phyloP scores from a whole-genome alignment of 2,113 vertebrate species.

The Zapornia atra region DNA sequence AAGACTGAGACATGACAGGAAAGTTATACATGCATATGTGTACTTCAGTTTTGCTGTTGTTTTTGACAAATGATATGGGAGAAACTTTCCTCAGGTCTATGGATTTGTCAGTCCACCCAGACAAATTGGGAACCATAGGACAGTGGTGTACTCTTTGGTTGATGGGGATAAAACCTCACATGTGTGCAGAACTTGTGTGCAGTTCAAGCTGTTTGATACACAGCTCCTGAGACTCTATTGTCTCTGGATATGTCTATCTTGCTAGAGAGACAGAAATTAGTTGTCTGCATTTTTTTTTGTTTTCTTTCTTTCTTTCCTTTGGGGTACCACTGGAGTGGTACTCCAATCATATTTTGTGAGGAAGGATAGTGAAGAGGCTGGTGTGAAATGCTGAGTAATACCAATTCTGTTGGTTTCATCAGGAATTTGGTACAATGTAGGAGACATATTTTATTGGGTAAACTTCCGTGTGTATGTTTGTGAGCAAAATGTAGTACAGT shows the following conservation, averaged over 20 bases:
- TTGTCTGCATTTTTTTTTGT: background rate
- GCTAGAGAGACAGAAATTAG: background rate
- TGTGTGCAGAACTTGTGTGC: background rate
- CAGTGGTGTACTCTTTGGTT: background rate
- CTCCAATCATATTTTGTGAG: background rate
- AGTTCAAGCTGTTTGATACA: background rate
- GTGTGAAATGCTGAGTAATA: background rate
- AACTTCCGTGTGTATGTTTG: background rate
- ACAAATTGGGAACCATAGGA: background rate
- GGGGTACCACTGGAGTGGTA: background rate
- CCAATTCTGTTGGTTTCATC: background rate
- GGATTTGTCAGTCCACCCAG: background rate
- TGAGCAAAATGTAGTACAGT: background rate
- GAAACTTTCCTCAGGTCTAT: background rate
- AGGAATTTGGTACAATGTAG: background rate
- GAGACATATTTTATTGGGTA: background rate
- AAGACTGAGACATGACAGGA: background rate
- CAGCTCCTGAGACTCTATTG: background rate
- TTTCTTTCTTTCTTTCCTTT: background rate
- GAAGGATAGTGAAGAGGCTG: background rate
- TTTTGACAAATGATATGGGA: background rate
- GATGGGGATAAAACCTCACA: background rate
- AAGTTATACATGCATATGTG: background rate
- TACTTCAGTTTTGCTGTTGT: background rate
- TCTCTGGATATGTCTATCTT: background rate